phyloP scores from a whole-genome alignment of 1,140 invertebrate species.

The Colletes gigas region DNA sequence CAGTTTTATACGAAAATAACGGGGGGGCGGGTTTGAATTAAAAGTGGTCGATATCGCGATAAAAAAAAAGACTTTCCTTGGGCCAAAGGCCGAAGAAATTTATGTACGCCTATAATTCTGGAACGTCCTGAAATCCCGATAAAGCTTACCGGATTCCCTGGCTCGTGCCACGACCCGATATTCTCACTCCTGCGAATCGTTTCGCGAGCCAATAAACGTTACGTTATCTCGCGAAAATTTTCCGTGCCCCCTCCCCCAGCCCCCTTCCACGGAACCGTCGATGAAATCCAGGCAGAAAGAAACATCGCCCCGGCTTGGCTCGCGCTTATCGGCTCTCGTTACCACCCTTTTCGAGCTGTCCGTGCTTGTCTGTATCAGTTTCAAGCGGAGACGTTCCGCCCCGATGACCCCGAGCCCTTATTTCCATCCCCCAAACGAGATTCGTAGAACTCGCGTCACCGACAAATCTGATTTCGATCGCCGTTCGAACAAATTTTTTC shows the following conservation, averaged over 20 bases:
- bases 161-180: slow-evolving; percentile 38
- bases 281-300: slow-evolving; percentile 11
- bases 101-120: background rate
- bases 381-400: no score
- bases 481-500: no score
- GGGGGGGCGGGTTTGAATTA: background rate
- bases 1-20: no score
- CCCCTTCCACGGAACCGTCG: background rate
- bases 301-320: slow-evolving; percentile 2
- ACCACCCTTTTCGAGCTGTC: background rate
- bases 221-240: slow-evolving; percentile 40
- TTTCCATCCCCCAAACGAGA: background rate
- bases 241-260: background rate
- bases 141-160: slow-evolving; percentile 12
- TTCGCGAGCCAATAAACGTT: slow-evolving; percentile 42
- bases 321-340: background rate
- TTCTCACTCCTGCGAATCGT: slow-evolving; percentile 23
- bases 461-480: no score
- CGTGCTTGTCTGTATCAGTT: background rate
- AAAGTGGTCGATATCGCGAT: background rate
- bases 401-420: background rate
- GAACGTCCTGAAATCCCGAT: slow-evolving; percentile 29
- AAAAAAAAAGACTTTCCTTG: background rate
- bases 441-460: no score
- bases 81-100: background rate